Base-by-base conservation (phyloP, 2,113 vertebrate species). In the Neogale vison region DNA sequence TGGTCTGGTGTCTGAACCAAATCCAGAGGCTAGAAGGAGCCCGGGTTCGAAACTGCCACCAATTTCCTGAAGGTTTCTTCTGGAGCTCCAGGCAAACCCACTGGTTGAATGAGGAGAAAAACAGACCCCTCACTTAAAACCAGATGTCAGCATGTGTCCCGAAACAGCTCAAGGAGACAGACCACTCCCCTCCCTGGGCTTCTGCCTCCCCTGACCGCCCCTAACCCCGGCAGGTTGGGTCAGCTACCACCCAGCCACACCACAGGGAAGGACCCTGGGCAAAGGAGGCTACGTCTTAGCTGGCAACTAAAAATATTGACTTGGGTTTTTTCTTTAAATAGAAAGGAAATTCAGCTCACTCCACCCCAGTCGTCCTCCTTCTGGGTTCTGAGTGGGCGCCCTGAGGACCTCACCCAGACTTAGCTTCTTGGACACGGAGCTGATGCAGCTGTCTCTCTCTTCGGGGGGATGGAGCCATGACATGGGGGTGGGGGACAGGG, bases 241-340 rank as follows among this genome's bases (percentile, higher is more conserved):
- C 61, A 23, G 92, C n/a, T 57, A 9, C 87, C 34, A 10, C 34
- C n/a, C 21, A 0, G 10, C 61, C 74, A 17, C 79, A 34, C 24
- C 11, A 4, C 91, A 57, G 85, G 76, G 9, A 1, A 17, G 57
- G 81, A 65, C 85, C 88, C 86, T 90, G 72, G 36, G 80, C 29
- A 63, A 81, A 97, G 80, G 90, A 96, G 92, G 84, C 52, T 4
- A 4, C 87, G 71, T 93, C 92, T 84, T 59, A 65, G 59, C 20
- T 79, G 95, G 77, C 88, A 97, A 89, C 95, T 96, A 91, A 95
- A 97, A 97, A 92, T 95, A 93, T 36, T 90, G 86, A 85, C 95
- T 94, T 94, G 96, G 76, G 85, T 79, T 57, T 92, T 39, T 34
- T 61, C 97, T 93, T 97, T 96, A 96, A 97, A 95, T 83, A 96